Conservation (phyloP, 2,113 vertebrate genomes). For the Clarias batrachus region DNA sequence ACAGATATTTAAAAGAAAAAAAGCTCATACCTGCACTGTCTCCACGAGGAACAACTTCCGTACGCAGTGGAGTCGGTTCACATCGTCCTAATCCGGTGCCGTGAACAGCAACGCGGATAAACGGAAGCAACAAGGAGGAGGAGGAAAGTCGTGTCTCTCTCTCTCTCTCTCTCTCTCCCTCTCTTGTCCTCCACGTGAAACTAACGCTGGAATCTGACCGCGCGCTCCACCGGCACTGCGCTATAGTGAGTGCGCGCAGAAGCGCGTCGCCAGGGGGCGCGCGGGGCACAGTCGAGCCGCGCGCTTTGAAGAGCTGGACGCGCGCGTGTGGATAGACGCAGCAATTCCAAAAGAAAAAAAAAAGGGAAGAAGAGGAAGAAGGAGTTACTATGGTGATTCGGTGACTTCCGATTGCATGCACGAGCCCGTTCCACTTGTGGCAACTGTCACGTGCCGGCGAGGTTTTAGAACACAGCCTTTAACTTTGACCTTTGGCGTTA, state of each 20-base stretch:
- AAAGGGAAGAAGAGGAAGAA: not conserved
- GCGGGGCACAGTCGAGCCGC: not conserved
- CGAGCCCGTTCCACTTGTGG: not conserved
- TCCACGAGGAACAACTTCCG: constrained; percentile 17
- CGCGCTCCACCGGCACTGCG: constrained; percentile 32
- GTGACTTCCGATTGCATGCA: not conserved
- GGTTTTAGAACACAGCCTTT: not conserved
- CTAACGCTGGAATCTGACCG: constrained; percentile 26
- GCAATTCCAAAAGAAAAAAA: not conserved
- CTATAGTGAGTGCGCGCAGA: constrained; percentile 19
- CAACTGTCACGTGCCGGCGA: too few species aligned
- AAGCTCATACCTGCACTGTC: not conserved
- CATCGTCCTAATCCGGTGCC: not conserved
- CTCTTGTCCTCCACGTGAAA: constrained; percentile 13
- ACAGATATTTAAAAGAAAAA: not conserved
- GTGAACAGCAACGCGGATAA: not conserved
- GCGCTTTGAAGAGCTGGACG: not conserved
- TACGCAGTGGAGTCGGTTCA: not conserved
- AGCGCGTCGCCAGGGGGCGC: constrained; percentile 29
- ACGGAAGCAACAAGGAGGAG: not conserved
- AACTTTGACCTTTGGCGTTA: not conserved
- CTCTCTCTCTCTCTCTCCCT: not conserved
- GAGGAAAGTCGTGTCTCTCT: constrained; percentile 3
- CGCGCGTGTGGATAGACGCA: not conserved
- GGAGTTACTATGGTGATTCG: constrained; percentile 9